Percentiles rank a stretch among this genome's conserved stretches.
phyloP scores from a whole-genome alignment of 1,140 invertebrate species.

The Listronotus bonariensis region DNA sequence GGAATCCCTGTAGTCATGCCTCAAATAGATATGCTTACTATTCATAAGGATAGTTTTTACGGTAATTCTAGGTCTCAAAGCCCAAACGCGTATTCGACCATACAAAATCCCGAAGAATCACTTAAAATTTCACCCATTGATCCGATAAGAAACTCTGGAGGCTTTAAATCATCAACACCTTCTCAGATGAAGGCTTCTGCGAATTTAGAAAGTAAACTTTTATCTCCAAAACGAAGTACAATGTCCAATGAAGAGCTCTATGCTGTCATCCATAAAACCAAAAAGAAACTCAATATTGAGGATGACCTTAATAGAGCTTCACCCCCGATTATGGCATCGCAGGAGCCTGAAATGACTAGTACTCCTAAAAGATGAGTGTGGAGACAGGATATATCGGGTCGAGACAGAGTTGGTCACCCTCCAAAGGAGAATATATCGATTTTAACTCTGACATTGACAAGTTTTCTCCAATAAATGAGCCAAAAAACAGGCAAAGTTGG shows the following conservation, averaged over 20 bases:
- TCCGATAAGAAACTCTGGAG: slow-evolving; percentile 57
- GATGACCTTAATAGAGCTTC: slow-evolving; percentile 60
- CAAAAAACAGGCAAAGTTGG: slow-evolving; percentile 53
- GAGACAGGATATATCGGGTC: slow-evolving; percentile 62
- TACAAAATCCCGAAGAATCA: slow-evolving; percentile 21
- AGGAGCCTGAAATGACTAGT: slow-evolving; percentile 55
- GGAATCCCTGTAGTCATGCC: slow-evolving; percentile 49
- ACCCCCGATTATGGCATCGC: slow-evolving; percentile 60
- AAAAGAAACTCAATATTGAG: slow-evolving; percentile 73
- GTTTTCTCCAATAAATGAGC: slow-evolving; percentile 44
- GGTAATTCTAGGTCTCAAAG: slow-evolving; percentile 8
- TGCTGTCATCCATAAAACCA: slow-evolving; percentile 77
- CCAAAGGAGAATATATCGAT: slow-evolving; percentile 55
- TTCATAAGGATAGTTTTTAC: slow-evolving; percentile 34
- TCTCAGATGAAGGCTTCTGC: slow-evolving; percentile 54
- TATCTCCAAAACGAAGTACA: slow-evolving; percentile 71
- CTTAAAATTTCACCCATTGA: slow-evolving; percentile 68
- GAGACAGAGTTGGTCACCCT: slow-evolving; percentile 61
- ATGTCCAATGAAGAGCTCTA: slow-evolving; percentile 79
- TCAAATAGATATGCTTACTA: slow-evolving; percentile 35
- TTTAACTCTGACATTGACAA: slow-evolving; percentile 50
- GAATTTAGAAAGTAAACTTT: slow-evolving; percentile 50
- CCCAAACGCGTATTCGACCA: not conserved
- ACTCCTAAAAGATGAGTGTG: slow-evolving; percentile 57
- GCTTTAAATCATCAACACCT: slow-evolving; percentile 66